Conservation (phyloP, 2,888 invertebrate species). For the Mechanitis mazaeus region DNA sequence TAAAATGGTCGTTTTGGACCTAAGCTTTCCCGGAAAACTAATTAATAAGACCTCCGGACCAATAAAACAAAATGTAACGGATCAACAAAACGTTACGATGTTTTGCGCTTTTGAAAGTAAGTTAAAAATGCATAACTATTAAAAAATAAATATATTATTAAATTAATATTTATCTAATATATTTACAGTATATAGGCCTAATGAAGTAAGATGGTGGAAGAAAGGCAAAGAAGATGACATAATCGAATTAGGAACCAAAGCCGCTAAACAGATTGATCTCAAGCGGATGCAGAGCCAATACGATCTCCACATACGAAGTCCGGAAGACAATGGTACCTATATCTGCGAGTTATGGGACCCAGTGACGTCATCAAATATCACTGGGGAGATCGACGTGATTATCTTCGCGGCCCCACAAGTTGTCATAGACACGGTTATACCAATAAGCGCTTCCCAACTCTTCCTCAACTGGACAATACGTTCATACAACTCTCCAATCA, state of each 20-base stretch:
- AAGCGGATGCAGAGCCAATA: conserved; percentile 78
- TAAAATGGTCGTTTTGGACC: conserved; percentile 38
- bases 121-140: conserved; percentile 13
- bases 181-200: conserved; percentile 54
- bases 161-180: conserved; percentile 7
- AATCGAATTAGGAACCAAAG: conserved; percentile 30
- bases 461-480: conserved; percentile 90
- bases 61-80: conserved; percentile 40
- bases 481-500: conserved; percentile 83
- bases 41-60: conserved; percentile 41
- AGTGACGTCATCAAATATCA: conserved; percentile 52
- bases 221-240: conserved; percentile 37
- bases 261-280: conserved; percentile 32
- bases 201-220: conserved; percentile 57
- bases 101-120: conserved; percentile 63
- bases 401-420: conserved; percentile 84
- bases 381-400: conserved; percentile 68
- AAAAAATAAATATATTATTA: not conserved
- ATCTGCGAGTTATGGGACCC: conserved; percentile 53
- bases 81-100: conserved; percentile 41
- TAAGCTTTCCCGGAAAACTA: conserved; percentile 47
- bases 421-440: conserved; percentile 82
- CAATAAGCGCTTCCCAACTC: conserved; percentile 84
- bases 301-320: conserved; percentile 60
- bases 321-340: conserved; percentile 82